Conservation (phyloP, 1,140 invertebrate genomes). For the Carcinoscorpius rotundicauda region DNA sequence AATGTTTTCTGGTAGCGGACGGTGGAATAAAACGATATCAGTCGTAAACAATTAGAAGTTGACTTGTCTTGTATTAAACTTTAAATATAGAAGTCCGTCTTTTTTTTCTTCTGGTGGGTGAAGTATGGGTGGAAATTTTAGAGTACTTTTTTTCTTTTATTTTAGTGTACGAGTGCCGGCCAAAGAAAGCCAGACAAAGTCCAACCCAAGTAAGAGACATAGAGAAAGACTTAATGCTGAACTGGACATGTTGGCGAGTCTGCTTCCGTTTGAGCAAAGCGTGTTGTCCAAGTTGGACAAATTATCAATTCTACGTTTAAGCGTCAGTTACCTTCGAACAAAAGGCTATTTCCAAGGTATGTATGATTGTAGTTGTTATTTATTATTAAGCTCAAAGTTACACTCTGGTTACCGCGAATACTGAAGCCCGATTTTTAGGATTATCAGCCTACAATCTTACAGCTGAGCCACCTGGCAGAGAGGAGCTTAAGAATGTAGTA, state of each 20-base stretch:
- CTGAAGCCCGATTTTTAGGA: not conserved
- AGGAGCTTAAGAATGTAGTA: too few species aligned
- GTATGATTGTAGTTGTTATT: slow-evolving; percentile 23
- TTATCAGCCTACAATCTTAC: too few species aligned
- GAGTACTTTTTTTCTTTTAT: slow-evolving; percentile 30
- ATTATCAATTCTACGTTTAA: slow-evolving; percentile 89
- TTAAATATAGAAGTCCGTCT: too few species aligned
- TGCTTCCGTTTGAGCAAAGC: slow-evolving; percentile 96
- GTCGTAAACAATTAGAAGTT: too few species aligned
- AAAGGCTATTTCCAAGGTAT: slow-evolving; percentile 99
- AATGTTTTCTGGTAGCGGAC: too few species aligned
- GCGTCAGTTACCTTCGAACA: slow-evolving; percentile 93
- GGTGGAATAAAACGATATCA: too few species aligned
- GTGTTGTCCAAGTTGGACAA: slow-evolving; percentile 96
- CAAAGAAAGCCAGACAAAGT: slow-evolving; percentile 94
- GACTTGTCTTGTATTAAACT: too few species aligned
- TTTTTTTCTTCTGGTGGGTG: too few species aligned
- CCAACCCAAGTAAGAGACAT: slow-evolving; percentile 96
- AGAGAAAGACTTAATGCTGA: slow-evolving; percentile 94
- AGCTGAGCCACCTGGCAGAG: too few species aligned
- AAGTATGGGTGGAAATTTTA: too few species aligned
- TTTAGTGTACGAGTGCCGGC: slow-evolving; percentile 84
- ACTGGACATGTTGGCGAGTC: slow-evolving; percentile 90
- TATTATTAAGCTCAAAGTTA: not conserved
- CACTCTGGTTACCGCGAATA: not conserved